Evolutionary conservation across 2,113 vertebrate genomes (phyloP).

Genomic region (Prionailurus viverrinus): DNA sequence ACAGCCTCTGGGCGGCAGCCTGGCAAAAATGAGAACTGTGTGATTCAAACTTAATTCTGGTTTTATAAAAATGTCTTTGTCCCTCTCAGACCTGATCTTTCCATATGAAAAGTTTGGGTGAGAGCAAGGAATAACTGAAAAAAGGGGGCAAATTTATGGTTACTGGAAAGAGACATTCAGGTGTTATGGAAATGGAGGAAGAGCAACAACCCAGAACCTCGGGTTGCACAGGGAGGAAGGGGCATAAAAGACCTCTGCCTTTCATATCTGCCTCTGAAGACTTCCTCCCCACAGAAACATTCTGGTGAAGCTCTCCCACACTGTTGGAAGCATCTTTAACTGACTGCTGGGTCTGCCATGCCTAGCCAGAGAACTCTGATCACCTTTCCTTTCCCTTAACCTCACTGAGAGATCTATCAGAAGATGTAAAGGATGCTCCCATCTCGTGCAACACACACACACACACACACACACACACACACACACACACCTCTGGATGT

Average conservation of each 20-base stretch:
- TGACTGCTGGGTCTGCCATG: not conserved
- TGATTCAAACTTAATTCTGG: conserved; percentile 3
- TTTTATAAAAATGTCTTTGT: not conserved
- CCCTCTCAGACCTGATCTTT: not conserved
- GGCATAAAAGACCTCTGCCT: not conserved
- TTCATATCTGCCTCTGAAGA: not conserved
- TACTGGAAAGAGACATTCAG: not conserved
- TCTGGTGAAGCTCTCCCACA: not conserved
- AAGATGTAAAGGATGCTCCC: not conserved
- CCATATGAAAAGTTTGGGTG: conserved; percentile 3
- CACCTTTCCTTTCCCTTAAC: not conserved
- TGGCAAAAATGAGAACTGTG: not conserved
- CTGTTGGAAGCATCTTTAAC: not conserved
- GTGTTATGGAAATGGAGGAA: not conserved
- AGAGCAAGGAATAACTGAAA: not conserved
- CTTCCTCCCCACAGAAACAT: not conserved
- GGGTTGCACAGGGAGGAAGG: not conserved
- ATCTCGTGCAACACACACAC: not conserved
- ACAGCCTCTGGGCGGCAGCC: not conserved
- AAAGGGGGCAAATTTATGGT: not conserved
- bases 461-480: not conserved
- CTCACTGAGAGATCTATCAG: not conserved
- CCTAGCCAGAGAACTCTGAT: not conserved
- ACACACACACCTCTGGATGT: not conserved
- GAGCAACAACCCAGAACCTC: not conserved